A percentile compares a stretch with the other conserved stretches of the same genome.
phyloP scores from a whole-genome alignment of 2,113 vertebrate genomes.

The Myrmophylax atrothorax region DNA sequence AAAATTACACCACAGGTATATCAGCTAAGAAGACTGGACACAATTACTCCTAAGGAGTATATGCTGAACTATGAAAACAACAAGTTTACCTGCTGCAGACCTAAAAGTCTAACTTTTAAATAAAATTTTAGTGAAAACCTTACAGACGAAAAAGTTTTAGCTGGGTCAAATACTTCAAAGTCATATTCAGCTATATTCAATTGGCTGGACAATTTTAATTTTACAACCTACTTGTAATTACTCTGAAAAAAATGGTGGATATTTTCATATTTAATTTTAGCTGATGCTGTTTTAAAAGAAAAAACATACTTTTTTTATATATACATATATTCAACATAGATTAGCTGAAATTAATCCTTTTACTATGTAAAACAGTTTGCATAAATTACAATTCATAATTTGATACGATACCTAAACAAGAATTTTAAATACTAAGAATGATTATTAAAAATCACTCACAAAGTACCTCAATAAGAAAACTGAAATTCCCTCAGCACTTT shows the following conservation, averaged over 20 bases:
- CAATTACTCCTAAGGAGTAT: neutral
- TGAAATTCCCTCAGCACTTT: neutral
- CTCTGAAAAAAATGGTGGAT: neutral
- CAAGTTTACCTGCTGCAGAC: neutral
- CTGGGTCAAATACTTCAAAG: neutral
- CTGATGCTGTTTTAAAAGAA: neutral
- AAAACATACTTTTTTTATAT: neutral
- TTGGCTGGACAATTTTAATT: neutral
- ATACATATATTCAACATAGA: neutral
- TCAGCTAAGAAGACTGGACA: neutral
- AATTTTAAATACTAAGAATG: neutral
- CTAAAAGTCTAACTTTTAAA: neutral
- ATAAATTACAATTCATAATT: neutral
- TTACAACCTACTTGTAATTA: neutral
- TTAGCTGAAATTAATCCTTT: neutral
- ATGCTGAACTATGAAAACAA: neutral
- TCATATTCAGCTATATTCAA: neutral
- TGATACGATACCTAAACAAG: neutral
- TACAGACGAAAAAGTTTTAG: neutral
- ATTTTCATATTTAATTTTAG: neutral
- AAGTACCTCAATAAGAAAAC: neutral
- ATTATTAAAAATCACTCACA: neutral
- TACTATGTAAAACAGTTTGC: neutral
- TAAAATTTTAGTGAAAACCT: neutral
- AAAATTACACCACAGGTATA: neutral